phyloP scores from a whole-genome alignment of 2,797 vertebrate species.

The Galaxias olidus region DNA sequence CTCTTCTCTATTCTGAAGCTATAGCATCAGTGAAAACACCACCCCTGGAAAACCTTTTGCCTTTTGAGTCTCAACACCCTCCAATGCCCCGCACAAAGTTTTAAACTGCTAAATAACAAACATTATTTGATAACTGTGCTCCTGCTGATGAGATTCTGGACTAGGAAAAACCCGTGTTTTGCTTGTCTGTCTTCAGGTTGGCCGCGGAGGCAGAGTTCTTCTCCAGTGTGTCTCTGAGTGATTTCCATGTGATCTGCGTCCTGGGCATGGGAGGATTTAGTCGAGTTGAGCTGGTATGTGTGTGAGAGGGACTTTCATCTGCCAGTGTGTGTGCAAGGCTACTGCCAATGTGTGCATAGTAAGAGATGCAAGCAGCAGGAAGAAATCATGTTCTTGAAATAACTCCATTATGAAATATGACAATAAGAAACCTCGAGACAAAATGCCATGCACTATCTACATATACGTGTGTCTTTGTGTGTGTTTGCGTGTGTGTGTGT shows the following conservation, averaged over 20 bases:
- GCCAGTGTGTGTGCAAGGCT: background rate
- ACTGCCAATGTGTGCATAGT: no score
- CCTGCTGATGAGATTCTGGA: no score
- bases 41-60: background rate
- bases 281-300: constrained; percentile 87
- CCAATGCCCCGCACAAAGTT: no score
- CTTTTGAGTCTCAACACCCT: background rate
- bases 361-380: no score
- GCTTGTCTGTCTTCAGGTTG: constrained; percentile 70
- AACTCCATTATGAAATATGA: no score
- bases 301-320: background rate
- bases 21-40: no score
- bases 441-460: no score
- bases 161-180: no score
- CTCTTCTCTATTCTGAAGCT: background rate
- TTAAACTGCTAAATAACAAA: no score
- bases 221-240: constrained; percentile 83
- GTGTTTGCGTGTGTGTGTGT: background rate
- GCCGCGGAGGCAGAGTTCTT: constrained; percentile 89
- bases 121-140: no score
- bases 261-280: constrained; percentile 91
- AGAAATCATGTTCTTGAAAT: no score
- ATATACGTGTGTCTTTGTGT: background rate
- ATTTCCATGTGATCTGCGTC: constrained; percentile 87
- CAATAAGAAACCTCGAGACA: no score